Evolutionary conservation across 2,888 invertebrate species (phyloP), one percentile per base, ranked within the genome.

Genomic region (Calameuta idolon): DNA sequence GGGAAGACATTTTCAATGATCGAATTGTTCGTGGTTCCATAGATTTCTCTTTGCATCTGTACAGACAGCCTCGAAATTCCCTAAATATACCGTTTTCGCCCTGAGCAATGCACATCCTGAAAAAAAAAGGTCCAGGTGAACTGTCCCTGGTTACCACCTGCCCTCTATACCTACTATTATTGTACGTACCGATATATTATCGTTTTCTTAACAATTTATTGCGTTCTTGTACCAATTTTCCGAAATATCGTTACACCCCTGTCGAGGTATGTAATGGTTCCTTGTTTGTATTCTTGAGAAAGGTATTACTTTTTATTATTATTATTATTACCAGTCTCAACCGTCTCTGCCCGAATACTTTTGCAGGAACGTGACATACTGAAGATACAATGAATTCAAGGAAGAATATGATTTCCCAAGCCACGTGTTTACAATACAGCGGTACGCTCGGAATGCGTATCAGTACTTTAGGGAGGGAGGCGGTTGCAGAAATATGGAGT

Each of bases 121-220:
- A 83, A 85, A 83, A 85, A 85, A 84, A 82, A 82, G 80, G 82
- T 79, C 81, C 80, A 83, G 82, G 79, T 33, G 33, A 15, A 85
- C 78, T 80, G 80, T 80, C 75, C 55, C 73, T 73, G 77, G 73
- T 12, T 73, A 55, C 40, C 74, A 74, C 75, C 78, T 78, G 74
- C 77, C 81, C 79, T 82, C 79, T 79, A 55, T 79, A 55, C 55
- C 55, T 55, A 55, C 55, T 55, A 55, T 55, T 55, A 55, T 55
- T 23, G 23, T 55, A 55, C 55, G 55, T 55, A 55, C 55, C 55
- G 55, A 55, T 55, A 55, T 55, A 23, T 23, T 55, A 55, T 55
- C 55, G 55, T 55, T 55, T 55, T 9, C 55, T 9, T 55, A 55
- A 55, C 23, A 55, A 55, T 55, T 55, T 55, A 55, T 55, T 55